Conservation (phyloP, 2,888 invertebrate species). For the Eupsilia transversa region DNA sequence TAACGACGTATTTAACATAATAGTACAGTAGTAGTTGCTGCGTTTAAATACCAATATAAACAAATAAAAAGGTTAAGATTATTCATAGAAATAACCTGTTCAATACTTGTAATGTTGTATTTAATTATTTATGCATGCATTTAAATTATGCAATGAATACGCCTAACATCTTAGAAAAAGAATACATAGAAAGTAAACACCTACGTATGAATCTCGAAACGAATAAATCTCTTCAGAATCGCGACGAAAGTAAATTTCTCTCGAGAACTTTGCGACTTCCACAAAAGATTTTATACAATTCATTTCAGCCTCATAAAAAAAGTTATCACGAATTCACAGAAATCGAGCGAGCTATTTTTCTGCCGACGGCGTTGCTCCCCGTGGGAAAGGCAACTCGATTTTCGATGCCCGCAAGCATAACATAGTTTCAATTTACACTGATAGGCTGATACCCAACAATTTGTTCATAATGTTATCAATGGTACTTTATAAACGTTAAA, state of each 20-base stretch:
- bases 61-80: slow-evolving; percentile 33
- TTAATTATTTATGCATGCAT: slow-evolving; percentile 18
- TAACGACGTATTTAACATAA: slow-evolving; percentile 71
- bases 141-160: slow-evolving; percentile 25
- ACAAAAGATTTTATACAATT: slow-evolving; percentile 89
- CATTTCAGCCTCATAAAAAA: slow-evolving; percentile 88
- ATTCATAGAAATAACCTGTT: slow-evolving; percentile 19
- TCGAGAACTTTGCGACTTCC: slow-evolving; percentile 84
- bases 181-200: slow-evolving; percentile 40
- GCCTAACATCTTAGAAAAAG: slow-evolving; percentile 30
- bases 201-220: slow-evolving; percentile 80
- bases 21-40: slow-evolving; percentile 48
- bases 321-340: slow-evolving; percentile 88
- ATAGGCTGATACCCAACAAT: slow-evolving; percentile 43
- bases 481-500: slow-evolving; percentile 9
- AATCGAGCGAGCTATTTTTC: slow-evolving; percentile 86
- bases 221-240: slow-evolving; percentile 81
- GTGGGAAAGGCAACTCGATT: slow-evolving; percentile 83
- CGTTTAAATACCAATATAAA: slow-evolving; percentile 60
- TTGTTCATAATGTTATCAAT: slow-evolving; percentile 9
- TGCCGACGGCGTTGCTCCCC: slow-evolving; percentile 80
- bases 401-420: slow-evolving; percentile 48
- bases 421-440: slow-evolving; percentile 56
- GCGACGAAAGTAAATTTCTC: slow-evolving; percentile 84
- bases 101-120: background rate